phyloP scores from a whole-genome alignment of 2,888 invertebrate species.

The Mesorhabditis sp. region DNA sequence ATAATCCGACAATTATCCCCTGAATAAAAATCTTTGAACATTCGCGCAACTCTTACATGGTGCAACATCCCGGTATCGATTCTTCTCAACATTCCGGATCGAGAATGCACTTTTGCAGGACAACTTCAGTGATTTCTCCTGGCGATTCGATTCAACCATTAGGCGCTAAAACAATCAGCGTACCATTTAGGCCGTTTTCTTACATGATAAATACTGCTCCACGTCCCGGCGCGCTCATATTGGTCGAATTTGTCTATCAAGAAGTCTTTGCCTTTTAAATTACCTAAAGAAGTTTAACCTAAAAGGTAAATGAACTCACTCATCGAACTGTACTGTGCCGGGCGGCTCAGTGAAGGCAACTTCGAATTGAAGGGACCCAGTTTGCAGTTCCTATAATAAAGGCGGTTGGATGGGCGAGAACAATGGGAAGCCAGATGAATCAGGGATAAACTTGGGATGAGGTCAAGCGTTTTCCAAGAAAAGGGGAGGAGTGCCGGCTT shows the following conservation, averaged over 20 bases:
- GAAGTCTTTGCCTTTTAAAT: background rate
- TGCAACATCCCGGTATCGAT: constrained; percentile 46
- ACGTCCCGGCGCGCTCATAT: background rate
- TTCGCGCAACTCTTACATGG: constrained; percentile 36
- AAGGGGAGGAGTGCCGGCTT: no score
- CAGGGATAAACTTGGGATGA: no score
- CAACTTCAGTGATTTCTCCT: background rate
- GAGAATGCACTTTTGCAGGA: background rate
- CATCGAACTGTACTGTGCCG: no score
- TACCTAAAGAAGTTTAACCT: no score
- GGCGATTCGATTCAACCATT: constrained; percentile 1
- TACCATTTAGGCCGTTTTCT: background rate
- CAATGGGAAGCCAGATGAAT: no score
- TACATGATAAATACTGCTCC: constrained; percentile 3
- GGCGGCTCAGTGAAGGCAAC: no score
- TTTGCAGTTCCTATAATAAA: no score
- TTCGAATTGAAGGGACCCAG: no score
- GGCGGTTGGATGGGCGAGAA: no score
- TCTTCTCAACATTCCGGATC: constrained; percentile 32
- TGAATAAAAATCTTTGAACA: constrained; percentile 20
- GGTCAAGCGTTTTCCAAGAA: no score
- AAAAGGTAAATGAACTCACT: no score
- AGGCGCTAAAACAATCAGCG: background rate
- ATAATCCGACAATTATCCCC: constrained; percentile 48
- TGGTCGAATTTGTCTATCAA: constrained; percentile 4